Percentiles rank a stretch among this genome's conserved stretches.
Conservation (phyloP, 2,797 vertebrate genomes). For the Varecia variegata region DNA sequence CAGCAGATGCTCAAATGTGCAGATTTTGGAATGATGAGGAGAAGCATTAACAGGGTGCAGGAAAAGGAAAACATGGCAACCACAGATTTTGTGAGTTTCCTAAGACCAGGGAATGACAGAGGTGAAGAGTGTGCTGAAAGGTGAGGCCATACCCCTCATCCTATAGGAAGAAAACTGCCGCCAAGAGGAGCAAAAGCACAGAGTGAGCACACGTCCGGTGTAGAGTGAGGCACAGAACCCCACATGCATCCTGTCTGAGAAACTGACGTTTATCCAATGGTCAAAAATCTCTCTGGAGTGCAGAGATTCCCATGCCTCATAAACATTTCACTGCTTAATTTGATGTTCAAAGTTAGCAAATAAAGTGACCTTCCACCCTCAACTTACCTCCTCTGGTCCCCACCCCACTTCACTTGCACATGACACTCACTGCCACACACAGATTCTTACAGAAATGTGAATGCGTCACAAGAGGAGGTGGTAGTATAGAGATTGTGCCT, state of each 20-base stretch:
- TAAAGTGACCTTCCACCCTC: background rate
- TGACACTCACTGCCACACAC: background rate
- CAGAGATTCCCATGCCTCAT: background rate
- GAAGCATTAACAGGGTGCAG: background rate
- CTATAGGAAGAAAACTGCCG: accelerated
- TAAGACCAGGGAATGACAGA: background rate
- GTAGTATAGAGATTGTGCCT: background rate
- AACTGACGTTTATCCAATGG: background rate
- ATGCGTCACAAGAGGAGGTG: background rate
- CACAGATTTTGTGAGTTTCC: accelerated
- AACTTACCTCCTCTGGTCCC: background rate
- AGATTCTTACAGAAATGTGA: background rate
- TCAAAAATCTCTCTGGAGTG: background rate
- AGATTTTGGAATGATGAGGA: background rate
- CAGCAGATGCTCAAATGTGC: background rate
- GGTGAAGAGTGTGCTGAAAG: background rate
- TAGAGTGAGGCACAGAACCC: background rate
- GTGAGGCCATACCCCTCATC: background rate
- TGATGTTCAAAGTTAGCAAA: background rate
- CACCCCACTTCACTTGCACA: too few relatives aligned
- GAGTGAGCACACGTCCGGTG: background rate
- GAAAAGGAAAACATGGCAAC: background rate
- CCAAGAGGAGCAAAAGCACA: background rate
- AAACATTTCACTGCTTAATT: background rate
- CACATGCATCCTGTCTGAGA: accelerated